These are phyloP conservation scores for Sympetrum striolatum DNA, from an alignment of 2,888 invertebrate genomes.

Conservation along the genomic window DNA sequence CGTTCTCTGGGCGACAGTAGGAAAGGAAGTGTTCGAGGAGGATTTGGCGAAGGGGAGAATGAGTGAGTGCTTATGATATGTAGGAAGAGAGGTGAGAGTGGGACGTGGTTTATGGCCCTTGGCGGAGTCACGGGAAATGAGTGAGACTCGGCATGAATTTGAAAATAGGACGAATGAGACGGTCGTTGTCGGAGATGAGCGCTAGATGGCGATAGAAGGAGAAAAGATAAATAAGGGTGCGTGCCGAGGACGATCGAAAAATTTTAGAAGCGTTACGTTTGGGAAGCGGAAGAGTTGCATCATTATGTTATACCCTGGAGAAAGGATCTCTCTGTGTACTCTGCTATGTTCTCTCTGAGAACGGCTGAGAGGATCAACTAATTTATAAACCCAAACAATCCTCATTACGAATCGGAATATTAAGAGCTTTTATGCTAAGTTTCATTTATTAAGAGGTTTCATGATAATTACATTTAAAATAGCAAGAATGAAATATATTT, in stretches of 20 bases:
- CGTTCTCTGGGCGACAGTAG: too few relatives aligned
- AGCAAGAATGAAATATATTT: too few relatives aligned
- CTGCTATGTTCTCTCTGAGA: too few relatives aligned
- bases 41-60: neutral
- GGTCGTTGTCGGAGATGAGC: neutral
- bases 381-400: too few relatives aligned
- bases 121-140: conserved; percentile 34
- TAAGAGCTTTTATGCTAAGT: too few relatives aligned
- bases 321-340: too few relatives aligned
- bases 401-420: too few relatives aligned
- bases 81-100: neutral
- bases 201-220: neutral
- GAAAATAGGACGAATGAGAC: conserved; percentile 27
- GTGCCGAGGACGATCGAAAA: neutral
- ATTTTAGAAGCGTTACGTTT: neutral
- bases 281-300: neutral
- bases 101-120: conserved; percentile 31
- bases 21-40: too few relatives aligned
- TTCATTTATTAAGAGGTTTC: too few relatives aligned
- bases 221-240: conserved; percentile 29
- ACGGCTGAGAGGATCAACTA: too few relatives aligned
- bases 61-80: neutral
- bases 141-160: conserved; percentile 30
- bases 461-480: too few relatives aligned
- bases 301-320: too few relatives aligned